A percentile compares a stretch with the other conserved stretches of the same genome.
These are phyloP conservation scores for Oreochromis aureus DNA, from an alignment of 2,113 vertebrate species.

Conservation along the genomic window DNA sequence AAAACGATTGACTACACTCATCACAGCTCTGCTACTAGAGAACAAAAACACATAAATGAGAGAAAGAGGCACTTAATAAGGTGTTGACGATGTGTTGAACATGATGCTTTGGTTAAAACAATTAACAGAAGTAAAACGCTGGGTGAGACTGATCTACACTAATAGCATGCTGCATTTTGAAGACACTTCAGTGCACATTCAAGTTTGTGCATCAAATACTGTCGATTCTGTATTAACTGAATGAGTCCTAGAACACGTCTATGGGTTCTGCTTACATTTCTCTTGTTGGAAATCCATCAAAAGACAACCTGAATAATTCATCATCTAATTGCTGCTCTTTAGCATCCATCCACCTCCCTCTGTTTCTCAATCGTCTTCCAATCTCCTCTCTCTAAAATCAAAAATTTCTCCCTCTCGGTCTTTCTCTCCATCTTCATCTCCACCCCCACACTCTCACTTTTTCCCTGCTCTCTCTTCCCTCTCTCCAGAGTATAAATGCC, in stretches of 20 bases:
- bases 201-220: constrained; percentile 24
- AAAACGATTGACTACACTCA: constrained; percentile 14
- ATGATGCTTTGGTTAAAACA: constrained; percentile 51
- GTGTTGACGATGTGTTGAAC: constrained; percentile 12
- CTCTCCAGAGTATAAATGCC: constrained; percentile 46
- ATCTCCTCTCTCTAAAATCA: constrained; percentile 35
- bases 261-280: constrained; percentile 32
- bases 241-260: neutral
- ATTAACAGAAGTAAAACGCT: neutral
- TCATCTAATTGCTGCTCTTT: constrained; percentile 64
- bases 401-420: constrained; percentile 30
- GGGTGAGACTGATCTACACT: neutral
- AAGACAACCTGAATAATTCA: constrained; percentile 63
- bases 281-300: constrained; percentile 30
- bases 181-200: constrained; percentile 1
- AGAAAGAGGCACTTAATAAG: constrained; percentile 66
- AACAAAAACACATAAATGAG: constrained; percentile 27
- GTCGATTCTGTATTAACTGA: constrained; percentile 20
- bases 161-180: neutral
- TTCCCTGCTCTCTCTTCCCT: constrained; percentile 16
- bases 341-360: constrained; percentile 37
- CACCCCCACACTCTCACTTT: neutral
- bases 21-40: constrained; percentile 36
- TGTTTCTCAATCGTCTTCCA: constrained; percentile 14
- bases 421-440: neutral